Base-by-base conservation (phyloP, 2,888 invertebrate species). In the Gari tellinella region DNA sequence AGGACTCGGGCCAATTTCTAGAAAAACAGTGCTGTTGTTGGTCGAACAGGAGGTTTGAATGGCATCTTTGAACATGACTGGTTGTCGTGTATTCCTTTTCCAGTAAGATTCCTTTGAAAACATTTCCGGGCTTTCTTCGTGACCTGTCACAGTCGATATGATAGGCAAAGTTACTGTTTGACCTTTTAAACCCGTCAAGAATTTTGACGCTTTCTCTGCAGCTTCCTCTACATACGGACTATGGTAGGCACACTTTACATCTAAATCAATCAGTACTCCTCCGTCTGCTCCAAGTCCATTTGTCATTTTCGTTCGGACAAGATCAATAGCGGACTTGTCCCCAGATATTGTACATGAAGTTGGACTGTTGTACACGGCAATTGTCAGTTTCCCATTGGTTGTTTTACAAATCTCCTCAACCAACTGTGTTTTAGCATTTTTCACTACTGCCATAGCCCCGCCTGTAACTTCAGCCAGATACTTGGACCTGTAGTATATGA, bases 131-230 rank as follows among this genome's bases (percentile, higher is more conserved):
- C 12, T 41, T 8, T 63, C 62, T 8, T 17, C 4, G 26, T 73
- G 56, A 8, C 79, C 83, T 14, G 75, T 82, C 8, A 87, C 86
- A 0, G 86, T 79, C 5, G 87, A 87, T n/a, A 58, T 17, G 19
- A 64, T 38, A 0, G 46, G 55, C 23, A 56, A n/a, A 1, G 25
- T 46, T 25, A 17, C 26, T 17, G 3, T 23, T 15, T 40, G 19
- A 40, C n/a, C 3, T 17, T 37, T 38, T 41, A 56, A 15, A 25
- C 10, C 4, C 0, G 17, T 21, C 17, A 65, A 25, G 5, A 2
- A 1, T 17, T 40, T 15, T 17, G 21, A 26, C 0, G 56, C 38
- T 40, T 41, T 46, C 0, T n/a, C n/a, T 17, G 38, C 23, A 40
- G 38, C 25, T 10, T 23, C 23, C 8, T 58, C 43, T 37, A 66